phyloP scores from a whole-genome alignment of 1,140 invertebrate genomes.

The Rhyacophila brunnea region DNA sequence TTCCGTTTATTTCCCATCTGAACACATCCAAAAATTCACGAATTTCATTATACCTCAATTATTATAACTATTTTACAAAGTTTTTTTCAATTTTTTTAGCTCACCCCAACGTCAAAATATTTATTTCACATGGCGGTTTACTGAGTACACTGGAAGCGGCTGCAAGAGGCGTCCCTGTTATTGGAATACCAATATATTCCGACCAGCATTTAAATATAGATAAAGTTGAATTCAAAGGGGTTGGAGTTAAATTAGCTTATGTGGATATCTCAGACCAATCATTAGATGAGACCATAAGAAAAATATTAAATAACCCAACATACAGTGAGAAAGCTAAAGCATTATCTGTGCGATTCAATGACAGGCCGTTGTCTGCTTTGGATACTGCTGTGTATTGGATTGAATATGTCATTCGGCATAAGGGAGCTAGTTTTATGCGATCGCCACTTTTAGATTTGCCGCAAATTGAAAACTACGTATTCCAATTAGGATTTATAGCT shows the following conservation, averaged over 20 bases:
- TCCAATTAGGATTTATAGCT: neutral
- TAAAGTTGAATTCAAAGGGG: conserved; percentile 34
- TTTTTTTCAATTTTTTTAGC: conserved; percentile 55
- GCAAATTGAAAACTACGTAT: conserved; percentile 21
- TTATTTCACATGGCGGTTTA: conserved; percentile 72
- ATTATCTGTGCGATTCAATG: conserved; percentile 15
- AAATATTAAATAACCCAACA: conserved; percentile 28
- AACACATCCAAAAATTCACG: too few species aligned
- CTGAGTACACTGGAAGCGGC: conserved; percentile 69
- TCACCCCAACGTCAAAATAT: conserved; percentile 65
- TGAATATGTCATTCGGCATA: conserved; percentile 50
- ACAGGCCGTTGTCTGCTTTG: conserved; percentile 40
- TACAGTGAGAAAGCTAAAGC: conserved; percentile 35
- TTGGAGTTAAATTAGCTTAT: conserved; percentile 36
- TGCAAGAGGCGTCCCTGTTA: conserved; percentile 66
- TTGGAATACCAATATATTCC: conserved; percentile 67
- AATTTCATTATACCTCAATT: too few species aligned
- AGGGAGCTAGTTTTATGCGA: conserved; percentile 45
- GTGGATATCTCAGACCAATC: conserved; percentile 30
- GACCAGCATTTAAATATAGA: conserved; percentile 54
- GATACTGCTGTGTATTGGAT: conserved; percentile 48
- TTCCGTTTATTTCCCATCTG: too few species aligned
- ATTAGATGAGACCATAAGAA: neutral
- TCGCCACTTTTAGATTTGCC: conserved; percentile 34
- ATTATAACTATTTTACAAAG: too few species aligned